phyloP scores from a whole-genome alignment of 1,140 invertebrate species.

The Venturia canescens region DNA sequence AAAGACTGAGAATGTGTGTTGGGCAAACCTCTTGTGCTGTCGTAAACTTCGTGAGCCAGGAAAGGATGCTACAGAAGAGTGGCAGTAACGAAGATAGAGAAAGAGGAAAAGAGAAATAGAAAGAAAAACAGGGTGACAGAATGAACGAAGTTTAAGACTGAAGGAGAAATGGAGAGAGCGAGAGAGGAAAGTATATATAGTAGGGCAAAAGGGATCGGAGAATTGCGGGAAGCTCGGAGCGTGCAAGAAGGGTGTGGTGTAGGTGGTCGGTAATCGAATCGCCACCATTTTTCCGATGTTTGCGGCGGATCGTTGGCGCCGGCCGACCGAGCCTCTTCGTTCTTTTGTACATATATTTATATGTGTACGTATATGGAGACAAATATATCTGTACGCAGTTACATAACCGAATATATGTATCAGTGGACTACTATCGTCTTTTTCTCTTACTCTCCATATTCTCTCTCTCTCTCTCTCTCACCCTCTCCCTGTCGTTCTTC shows the following conservation, averaged over 20 bases:
- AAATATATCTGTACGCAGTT: background rate
- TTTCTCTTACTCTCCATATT: background rate
- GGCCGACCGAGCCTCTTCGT: slow-evolving; percentile 36
- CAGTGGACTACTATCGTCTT: background rate
- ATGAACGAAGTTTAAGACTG: background rate
- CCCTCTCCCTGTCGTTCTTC: background rate
- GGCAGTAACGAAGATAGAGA: slow-evolving; percentile 14
- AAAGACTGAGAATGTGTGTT: slow-evolving; percentile 12
- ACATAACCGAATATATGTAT: background rate
- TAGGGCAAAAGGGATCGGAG: slow-evolving; percentile 6
- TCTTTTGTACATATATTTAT: slow-evolving; percentile 21
- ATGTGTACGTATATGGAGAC: background rate
- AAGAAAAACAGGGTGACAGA: slow-evolving; percentile 2
- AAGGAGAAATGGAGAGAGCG: background rate
- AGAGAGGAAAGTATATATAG: background rate
- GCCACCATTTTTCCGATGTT: slow-evolving; percentile 54
- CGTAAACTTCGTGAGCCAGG: slow-evolving; percentile 38
- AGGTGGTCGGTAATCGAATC: slow-evolving; percentile 54
- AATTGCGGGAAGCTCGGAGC: slow-evolving; percentile 25
- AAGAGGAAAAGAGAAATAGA: background rate
- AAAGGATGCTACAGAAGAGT: slow-evolving; percentile 8
- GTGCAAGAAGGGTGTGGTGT: slow-evolving; percentile 33
- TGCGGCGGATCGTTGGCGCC: slow-evolving; percentile 50
- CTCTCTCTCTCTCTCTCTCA: background rate
- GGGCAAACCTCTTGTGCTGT: slow-evolving; percentile 8